These are phyloP conservation scores for Tetraneura akinire DNA, from an alignment of 1,140 invertebrate genomes.

Conservation along the genomic window DNA sequence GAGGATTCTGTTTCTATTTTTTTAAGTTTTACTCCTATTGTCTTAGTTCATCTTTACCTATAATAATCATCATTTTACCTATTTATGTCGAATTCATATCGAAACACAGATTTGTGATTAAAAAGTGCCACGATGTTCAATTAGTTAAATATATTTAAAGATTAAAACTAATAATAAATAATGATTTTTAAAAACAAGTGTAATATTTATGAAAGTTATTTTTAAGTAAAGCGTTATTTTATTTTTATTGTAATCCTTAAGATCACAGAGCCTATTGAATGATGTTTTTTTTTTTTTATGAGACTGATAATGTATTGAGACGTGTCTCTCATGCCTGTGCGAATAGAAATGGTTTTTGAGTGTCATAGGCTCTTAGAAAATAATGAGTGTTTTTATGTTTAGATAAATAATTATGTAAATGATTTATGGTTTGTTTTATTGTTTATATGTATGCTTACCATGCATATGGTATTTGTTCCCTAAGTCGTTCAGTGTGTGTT, in stretches of 20 bases:
- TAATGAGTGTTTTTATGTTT: slow-evolving; percentile 5
- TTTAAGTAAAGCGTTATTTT: slow-evolving; percentile 45
- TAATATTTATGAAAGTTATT: slow-evolving; percentile 48
- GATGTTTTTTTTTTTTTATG: slow-evolving; percentile 25
- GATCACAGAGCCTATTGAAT: slow-evolving; percentile 35
- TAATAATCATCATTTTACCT: slow-evolving; percentile 39
- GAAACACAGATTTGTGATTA: slow-evolving; percentile 49
- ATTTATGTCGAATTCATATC: slow-evolving; percentile 51
- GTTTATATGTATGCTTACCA: neutral
- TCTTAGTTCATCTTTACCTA: slow-evolving; percentile 34
- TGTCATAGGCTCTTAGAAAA: slow-evolving; percentile 20
- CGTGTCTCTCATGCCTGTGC: neutral
- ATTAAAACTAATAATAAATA: slow-evolving; percentile 35
- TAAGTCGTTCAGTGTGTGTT: slow-evolving; percentile 11
- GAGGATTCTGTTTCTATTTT: neutral
- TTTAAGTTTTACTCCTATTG: slow-evolving; percentile 27
- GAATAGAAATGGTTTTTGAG: slow-evolving; percentile 16
- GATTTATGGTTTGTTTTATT: neutral
- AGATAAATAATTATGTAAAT: slow-evolving; percentile 16
- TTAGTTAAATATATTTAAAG: slow-evolving; percentile 49
- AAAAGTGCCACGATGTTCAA: slow-evolving; percentile 51
- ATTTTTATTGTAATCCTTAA: slow-evolving; percentile 32
- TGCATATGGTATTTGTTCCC: slow-evolving; percentile 4
- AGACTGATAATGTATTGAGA: slow-evolving; percentile 44
- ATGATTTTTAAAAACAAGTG: neutral